Conservation (phyloP, 2,888 invertebrate species). For the Melinaea menophilus region DNA sequence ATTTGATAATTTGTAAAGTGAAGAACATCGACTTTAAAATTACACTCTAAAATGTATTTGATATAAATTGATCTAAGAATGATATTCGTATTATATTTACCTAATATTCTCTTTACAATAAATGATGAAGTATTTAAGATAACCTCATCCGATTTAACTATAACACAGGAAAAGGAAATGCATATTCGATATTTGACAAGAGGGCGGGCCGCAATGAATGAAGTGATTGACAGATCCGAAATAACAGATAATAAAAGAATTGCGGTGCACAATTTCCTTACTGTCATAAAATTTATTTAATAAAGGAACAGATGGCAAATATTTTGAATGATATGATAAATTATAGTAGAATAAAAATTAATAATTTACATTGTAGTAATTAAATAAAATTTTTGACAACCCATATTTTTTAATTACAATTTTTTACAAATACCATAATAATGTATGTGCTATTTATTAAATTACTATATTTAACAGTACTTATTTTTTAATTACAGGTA, state of each 20-base stretch:
- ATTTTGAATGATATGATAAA: slow-evolving; percentile 7
- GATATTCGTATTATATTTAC: no score
- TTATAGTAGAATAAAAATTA: neutral
- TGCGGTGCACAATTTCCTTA: slow-evolving; percentile 23
- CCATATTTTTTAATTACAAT: neutral
- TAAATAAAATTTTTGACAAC: no score
- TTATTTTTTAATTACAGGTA: no score
- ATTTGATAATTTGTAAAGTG: no score
- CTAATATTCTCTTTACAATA: neutral
- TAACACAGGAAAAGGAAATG: slow-evolving; percentile 34
- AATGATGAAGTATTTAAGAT: neutral
- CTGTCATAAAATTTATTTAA: slow-evolving; percentile 37
- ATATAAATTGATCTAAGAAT: no score
- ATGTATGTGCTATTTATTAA: no score
- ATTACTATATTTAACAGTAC: no score
- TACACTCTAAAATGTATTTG: no score
- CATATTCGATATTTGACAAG: slow-evolving; percentile 41
- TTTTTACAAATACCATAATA: no score
- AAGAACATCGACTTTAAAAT: no score
- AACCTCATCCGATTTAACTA: slow-evolving; percentile 20
- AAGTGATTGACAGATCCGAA: slow-evolving; percentile 61
- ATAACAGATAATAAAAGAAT: slow-evolving; percentile 28
- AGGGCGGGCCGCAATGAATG: slow-evolving; percentile 58
- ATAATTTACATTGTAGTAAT: neutral
- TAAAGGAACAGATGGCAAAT: slow-evolving; percentile 47